Percentiles rank a stretch among this genome's conserved stretches.
phyloP scores from a whole-genome alignment of 2,888 invertebrate genomes.

The Deilephila porcellus region DNA sequence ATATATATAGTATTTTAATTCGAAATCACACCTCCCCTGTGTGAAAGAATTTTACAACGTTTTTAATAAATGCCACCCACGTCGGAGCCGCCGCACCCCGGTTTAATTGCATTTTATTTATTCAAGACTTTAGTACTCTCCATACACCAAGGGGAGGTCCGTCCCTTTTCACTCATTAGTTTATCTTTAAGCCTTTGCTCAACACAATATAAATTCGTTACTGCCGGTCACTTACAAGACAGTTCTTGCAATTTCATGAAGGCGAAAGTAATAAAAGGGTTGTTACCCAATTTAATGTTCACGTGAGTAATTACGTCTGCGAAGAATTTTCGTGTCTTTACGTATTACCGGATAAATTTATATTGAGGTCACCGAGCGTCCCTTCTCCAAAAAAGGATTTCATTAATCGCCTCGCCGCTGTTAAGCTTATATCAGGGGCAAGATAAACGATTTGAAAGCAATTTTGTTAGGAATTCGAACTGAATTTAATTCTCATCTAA shows the following conservation, averaged over 20 bases:
- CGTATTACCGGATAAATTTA: not conserved
- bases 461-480: constrained; percentile 53
- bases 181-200: constrained; percentile 49
- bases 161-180: constrained; percentile 65
- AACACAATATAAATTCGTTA: constrained; percentile 13
- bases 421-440: constrained; percentile 37
- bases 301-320: not conserved
- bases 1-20: constrained; percentile 58
- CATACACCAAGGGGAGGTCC: constrained; percentile 56
- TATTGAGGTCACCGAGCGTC: not conserved
- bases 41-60: constrained; percentile 57
- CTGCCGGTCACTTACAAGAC: not conserved
- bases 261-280: not conserved
- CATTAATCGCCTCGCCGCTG: not conserved
- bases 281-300: not conserved
- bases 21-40: constrained; percentile 55
- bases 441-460: constrained; percentile 54
- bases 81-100: constrained; percentile 56
- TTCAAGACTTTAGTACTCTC: constrained; percentile 69
- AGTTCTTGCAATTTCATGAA: not conserved
- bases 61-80: constrained; percentile 53
- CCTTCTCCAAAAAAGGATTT: not conserved
- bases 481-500: constrained; percentile 50
- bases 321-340: not conserved
- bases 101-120: constrained; percentile 81